Evolutionary conservation across 1,140 invertebrate genomes (phyloP).

Genomic region (Bombus fervidus): DNA sequence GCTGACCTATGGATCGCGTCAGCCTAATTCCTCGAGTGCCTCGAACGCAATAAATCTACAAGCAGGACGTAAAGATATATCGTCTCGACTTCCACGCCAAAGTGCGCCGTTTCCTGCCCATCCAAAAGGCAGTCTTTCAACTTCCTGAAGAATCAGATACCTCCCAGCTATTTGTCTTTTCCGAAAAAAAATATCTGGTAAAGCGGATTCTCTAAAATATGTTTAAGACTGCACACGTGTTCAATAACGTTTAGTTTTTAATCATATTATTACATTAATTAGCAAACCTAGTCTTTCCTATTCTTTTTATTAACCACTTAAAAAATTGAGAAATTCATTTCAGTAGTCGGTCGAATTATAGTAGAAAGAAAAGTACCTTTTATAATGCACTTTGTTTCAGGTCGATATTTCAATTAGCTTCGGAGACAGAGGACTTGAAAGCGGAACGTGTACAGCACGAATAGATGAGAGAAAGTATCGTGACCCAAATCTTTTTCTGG

Average conservation of each 20-base stretch:
- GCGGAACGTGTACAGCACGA: neutral
- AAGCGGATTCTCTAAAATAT: no score
- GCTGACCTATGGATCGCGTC: constrained; percentile 24
- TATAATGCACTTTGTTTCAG: neutral
- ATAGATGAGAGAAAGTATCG: neutral
- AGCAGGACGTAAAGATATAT: constrained; percentile 48
- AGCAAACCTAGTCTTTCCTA: no score
- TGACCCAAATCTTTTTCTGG: neutral
- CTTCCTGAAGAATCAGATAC: neutral
- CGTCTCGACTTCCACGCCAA: constrained; percentile 17
- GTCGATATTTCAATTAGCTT: no score
- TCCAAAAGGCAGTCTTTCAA: neutral
- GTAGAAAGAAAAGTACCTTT: neutral
- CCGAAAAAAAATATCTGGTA: neutral
- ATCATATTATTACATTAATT: no score
- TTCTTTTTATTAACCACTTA: neutral
- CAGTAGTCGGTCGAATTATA: neutral
- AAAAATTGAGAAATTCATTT: neutral
- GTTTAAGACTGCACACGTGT: no score
- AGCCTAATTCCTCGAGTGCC: constrained; percentile 48
- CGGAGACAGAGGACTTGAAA: neutral
- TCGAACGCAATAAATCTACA: constrained; percentile 42
- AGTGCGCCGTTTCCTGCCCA: neutral
- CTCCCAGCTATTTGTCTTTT: neutral
- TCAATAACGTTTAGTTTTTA: no score